Evolutionary conservation across 2,888 invertebrate genomes (phyloP), one percentile per base, ranked within the genome.

Genomic region (Noctua janthe): DNA sequence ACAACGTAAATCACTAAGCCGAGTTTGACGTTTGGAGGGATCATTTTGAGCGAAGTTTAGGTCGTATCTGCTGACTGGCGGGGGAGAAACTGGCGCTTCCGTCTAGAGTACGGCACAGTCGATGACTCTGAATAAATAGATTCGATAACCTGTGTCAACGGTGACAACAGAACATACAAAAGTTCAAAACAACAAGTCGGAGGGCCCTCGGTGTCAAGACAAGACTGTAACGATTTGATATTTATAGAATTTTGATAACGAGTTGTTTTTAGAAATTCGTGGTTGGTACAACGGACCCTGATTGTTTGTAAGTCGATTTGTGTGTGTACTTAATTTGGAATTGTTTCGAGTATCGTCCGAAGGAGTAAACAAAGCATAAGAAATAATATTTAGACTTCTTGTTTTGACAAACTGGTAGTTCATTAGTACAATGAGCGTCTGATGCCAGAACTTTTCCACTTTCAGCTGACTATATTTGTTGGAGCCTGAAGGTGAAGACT

Each of bases 171-270:
- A 93, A 93, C 91, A 93, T 82, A 92, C 93, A 93, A 94, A 94
- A 95, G 95, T 96, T 95, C 95, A 96, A 95, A 96, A 96, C 95
- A 96, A 96, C 96, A 96, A 94, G 94, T 93, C 90, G 93, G 93
- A 92, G 93, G 93, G 92, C 89, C 91, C 88, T 86, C 86, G 84
- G 91, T 94, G 92, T 94, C 92, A 94, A 93, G 92, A 92, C 92
- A 89, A 94, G 93, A 92, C 93, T 94, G 93, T 94, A 93, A 90
- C 92, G 90, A 91, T 93, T 93, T 92, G 92, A 92, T 96, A 96
- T 96, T 94, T 94, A 96, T 96, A 96, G 95, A 95, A 94, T 88
- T 88, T 80, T 88, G 95, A 96, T 95, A 95, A 94, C 85, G 79
- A 90, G 87, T 92, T 94, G 94, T 93, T 94, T 95, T 95, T 94